Evolutionary conservation across 2,797 vertebrate genomes (phyloP), one percentile per base, ranked within the genome.

Genomic region (Gymnopithys bicolor): DNA sequence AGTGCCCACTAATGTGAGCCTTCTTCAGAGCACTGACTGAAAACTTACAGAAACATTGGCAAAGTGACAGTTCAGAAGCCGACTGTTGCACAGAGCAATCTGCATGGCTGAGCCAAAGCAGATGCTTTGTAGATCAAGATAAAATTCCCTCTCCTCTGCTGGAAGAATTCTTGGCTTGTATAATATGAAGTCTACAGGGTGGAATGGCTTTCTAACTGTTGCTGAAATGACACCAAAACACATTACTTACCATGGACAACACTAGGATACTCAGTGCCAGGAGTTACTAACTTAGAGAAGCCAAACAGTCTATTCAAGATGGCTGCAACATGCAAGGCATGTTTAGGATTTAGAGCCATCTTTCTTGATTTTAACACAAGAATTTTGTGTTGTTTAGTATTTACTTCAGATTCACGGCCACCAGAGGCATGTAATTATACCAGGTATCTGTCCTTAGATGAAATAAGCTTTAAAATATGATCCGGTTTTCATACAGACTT

Each of bases 321-420:
- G 19, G 8, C 13, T 87, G 48, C 25, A 60, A 19, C 0, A 0
- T 6, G 32, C 15, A 73, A 66, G n/a, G 46, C 14, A 4, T 0
- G 3, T 24, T 45, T 33, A 25, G 48, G 2, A 0, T 35, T 60
- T 51, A 17, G 9, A 39, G 28, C 5, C 11, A 11, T 27, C 32
- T 68, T 60, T 69, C 48, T 33, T 39, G 24, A 60, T 63, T 59
- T 73, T 69, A 46, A 23, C 45, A 59, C 30, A 67, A 84, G 14
- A 90, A 41, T 13, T 45, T 67, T 6, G 1, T 30, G 24, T 19
- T 7, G 52, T 11, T 56, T 33, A 5, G 11, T 59, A 66, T 59
- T 70, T 28, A 41, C 11, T 71, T 69, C 48, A 76, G 41, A 73
- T 45, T 55, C 45, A 13, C 0, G 5, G 58, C 25, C 21, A 86